Conservation (phyloP, 1,140 invertebrate species). For the Tachypleus tridentatus region DNA sequence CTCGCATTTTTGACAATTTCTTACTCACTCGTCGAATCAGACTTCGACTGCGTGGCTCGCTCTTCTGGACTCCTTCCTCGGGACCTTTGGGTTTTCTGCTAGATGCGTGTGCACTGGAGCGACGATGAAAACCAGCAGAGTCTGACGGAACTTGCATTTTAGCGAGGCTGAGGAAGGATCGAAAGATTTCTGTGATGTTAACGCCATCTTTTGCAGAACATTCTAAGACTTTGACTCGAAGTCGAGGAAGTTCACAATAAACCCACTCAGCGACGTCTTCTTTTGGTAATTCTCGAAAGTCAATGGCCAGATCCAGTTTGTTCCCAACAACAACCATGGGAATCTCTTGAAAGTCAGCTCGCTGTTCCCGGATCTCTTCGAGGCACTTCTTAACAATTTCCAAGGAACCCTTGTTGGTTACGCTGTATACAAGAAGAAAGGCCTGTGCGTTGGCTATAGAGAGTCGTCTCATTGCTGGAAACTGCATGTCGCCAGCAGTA, state of each 20-base stretch:
- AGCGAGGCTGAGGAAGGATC: constrained; percentile 28
- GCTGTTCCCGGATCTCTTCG: constrained; percentile 66
- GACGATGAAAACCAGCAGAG: constrained; percentile 47
- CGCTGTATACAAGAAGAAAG: constrained; percentile 70
- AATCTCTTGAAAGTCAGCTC: constrained; percentile 57
- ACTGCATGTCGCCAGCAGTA: constrained; percentile 74
- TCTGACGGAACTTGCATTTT: constrained; percentile 23
- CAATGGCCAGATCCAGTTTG: constrained; percentile 55
- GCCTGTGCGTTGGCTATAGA: constrained; percentile 81
- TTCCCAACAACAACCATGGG: constrained; percentile 77
- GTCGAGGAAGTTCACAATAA: constrained; percentile 52
- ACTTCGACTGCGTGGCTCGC: constrained; percentile 54
- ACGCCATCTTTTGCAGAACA: constrained; percentile 64
- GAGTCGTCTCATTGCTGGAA: constrained; percentile 68
- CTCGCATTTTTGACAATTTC: constrained; percentile 33
- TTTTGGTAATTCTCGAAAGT: constrained; percentile 40
- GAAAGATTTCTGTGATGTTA: constrained; percentile 55
- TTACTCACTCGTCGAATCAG: constrained; percentile 61
- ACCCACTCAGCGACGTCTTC: constrained; percentile 71
- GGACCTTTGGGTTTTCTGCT: not conserved
- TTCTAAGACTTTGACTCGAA: constrained; percentile 41
- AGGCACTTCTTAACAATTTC: constrained; percentile 64
- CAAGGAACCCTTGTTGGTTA: constrained; percentile 62
- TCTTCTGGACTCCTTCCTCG: no score
- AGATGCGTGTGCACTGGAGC: constrained; percentile 57